These are phyloP conservation scores for Pristionchus fissidentatus DNA, from an alignment of 2,888 invertebrate species.

Conservation along the genomic window DNA sequence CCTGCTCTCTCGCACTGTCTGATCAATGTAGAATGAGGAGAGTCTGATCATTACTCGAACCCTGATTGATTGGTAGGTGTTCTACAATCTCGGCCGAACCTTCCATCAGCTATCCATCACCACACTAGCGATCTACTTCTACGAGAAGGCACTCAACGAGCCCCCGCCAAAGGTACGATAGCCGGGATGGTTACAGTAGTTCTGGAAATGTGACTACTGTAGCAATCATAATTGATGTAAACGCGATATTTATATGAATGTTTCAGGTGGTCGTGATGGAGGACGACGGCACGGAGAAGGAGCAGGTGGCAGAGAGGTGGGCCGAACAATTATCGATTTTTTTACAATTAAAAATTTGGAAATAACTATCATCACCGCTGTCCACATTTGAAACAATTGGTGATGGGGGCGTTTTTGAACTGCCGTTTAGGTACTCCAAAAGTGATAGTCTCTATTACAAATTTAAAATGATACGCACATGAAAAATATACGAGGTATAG, in stretches of 20 bases:
- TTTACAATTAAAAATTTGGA: too few relatives aligned
- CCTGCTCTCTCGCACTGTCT: too few relatives aligned
- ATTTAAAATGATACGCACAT: too few relatives aligned
- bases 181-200: not conserved
- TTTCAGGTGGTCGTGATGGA: slow-evolving; percentile 49
- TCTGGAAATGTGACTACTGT: not conserved
- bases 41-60: too few relatives aligned
- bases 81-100: slow-evolving; percentile 72
- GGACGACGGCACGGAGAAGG: slow-evolving; percentile 54
- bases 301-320: slow-evolving; percentile 50
- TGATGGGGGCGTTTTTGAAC: too few relatives aligned
- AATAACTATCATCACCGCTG: too few relatives aligned
- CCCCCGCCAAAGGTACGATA: not conserved
- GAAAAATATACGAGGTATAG: too few relatives aligned
- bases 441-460: too few relatives aligned
- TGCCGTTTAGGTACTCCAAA: too few relatives aligned
- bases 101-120: slow-evolving; percentile 73
- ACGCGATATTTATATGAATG: not conserved
- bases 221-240: not conserved
- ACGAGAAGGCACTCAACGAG: slow-evolving; percentile 61
- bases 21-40: too few relatives aligned
- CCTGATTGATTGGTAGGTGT: slow-evolving; percentile 20
- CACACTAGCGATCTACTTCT: slow-evolving; percentile 68
- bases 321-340: not conserved
- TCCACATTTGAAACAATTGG: too few relatives aligned